Conservation (phyloP, 1,140 invertebrate genomes). For the Heliconius hermathena region DNA sequence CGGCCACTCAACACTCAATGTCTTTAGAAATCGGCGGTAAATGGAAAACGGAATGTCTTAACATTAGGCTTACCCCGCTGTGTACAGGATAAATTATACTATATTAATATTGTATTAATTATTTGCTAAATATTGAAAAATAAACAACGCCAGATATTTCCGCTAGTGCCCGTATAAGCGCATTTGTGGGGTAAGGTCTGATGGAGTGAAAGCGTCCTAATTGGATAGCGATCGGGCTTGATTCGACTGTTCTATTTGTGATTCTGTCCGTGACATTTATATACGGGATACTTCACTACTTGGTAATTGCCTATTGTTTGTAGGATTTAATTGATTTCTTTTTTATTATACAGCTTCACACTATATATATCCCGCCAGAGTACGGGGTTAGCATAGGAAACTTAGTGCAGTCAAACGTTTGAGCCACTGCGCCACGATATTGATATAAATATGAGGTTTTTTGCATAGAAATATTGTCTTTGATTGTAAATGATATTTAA, state of each 20-base stretch:
- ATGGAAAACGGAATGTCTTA: too few species aligned
- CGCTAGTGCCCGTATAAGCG: not conserved
- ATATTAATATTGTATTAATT: not conserved
- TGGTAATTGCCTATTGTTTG: not conserved
- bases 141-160: not conserved
- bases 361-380: too few species aligned
- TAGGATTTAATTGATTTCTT: not conserved
- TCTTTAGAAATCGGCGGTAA: too few species aligned
- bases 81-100: too few species aligned
- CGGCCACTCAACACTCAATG: too few species aligned
- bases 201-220: constrained; percentile 23
- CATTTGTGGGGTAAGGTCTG: constrained; percentile 14
- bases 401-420: too few species aligned
- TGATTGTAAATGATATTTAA: too few species aligned
- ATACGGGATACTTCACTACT: not conserved
- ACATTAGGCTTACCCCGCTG: too few species aligned
- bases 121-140: not conserved
- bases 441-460: too few species aligned
- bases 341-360: not conserved
- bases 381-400: too few species aligned
- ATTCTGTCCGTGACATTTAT: constrained; percentile 21
- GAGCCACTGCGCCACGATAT: too few species aligned
- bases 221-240: constrained; percentile 15
- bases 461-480: too few species aligned
- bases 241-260: constrained; percentile 20